Conservation (phyloP, 1,140 invertebrate genomes). For the Aphelinus atriplicis region DNA sequence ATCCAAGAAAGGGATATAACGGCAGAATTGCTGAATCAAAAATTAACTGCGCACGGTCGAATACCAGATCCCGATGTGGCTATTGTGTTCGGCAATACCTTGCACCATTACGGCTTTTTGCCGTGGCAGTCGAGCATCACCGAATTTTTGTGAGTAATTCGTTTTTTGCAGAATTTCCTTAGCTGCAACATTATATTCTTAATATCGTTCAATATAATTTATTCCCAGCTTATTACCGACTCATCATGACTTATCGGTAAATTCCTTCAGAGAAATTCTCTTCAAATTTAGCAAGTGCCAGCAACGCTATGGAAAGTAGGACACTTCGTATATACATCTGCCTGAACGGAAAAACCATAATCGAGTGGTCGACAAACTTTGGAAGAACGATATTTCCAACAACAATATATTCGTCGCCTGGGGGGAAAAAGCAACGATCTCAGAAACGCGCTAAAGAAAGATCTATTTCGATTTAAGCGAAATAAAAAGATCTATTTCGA, state of each 20-base stretch:
- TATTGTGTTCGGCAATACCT: conserved; percentile 70
- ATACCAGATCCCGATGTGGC: conserved; percentile 76
- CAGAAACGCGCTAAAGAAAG: too few relatives aligned
- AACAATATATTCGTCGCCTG: too few relatives aligned
- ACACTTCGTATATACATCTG: neutral
- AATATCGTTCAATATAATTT: too few relatives aligned
- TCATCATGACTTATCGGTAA: conserved; percentile 66
- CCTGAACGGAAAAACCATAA: too few relatives aligned
- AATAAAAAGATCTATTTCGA: too few relatives aligned
- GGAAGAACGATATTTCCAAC: too few relatives aligned
- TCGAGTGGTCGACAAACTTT: too few relatives aligned
- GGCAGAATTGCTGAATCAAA: conserved; percentile 64
- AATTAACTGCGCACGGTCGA: conserved; percentile 60
- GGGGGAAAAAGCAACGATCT: too few relatives aligned
- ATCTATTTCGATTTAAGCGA: too few relatives aligned
- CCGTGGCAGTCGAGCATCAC: conserved; percentile 78
- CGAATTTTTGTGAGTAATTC: conserved; percentile 70
- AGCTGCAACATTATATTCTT: too few relatives aligned
- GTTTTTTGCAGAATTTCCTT: neutral
- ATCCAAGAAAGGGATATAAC: conserved; percentile 59
- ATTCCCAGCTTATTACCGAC: conserved; percentile 59
- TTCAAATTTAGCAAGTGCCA: conserved; percentile 72
- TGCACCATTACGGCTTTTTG: conserved; percentile 71
- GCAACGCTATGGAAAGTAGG: conserved; percentile 76
- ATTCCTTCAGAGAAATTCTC: conserved; percentile 69